Conservation (phyloP, 2,113 vertebrate genomes). For the Trinectes maculatus region DNA sequence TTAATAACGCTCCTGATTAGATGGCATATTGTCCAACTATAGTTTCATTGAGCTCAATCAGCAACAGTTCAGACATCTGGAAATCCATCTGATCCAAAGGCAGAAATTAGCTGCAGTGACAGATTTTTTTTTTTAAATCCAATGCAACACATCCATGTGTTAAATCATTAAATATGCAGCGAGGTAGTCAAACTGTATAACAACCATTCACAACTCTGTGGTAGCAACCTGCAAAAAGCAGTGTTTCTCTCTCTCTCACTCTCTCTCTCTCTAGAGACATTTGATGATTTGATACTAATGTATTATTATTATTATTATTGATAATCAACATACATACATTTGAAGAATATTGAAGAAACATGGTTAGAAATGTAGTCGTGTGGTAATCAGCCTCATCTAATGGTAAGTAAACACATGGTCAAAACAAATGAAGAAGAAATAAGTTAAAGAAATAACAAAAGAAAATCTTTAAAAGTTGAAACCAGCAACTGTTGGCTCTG, state of each 20-base stretch:
- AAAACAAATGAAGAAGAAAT: neutral
- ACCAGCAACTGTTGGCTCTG: no score
- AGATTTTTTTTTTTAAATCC: neutral
- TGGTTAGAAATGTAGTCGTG: no score
- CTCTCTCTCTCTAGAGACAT: no score
- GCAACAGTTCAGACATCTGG: conserved; percentile 2
- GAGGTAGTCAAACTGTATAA: conserved; percentile 12
- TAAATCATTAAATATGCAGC: conserved; percentile 64
- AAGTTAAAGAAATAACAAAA: neutral
- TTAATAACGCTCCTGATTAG: no score
- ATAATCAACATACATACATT: no score
- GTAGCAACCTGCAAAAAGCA: conserved; percentile 7
- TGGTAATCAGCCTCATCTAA: no score
- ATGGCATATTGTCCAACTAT: neutral
- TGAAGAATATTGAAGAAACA: no score
- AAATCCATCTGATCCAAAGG: neutral
- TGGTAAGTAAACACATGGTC: no score
- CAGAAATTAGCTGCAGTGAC: conserved; percentile 17
- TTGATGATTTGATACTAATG: no score
- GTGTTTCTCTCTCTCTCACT: no score
- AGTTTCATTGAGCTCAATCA: neutral
- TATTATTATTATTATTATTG: no score
- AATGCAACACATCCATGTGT: conserved; percentile 36
- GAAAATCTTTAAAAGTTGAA: no score
- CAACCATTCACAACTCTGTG: conserved; percentile 27